A percentile compares a stretch with the other conserved stretches of the same genome.
Conservation (phyloP, 2,888 invertebrate genomes). For the Xylota segnis region DNA sequence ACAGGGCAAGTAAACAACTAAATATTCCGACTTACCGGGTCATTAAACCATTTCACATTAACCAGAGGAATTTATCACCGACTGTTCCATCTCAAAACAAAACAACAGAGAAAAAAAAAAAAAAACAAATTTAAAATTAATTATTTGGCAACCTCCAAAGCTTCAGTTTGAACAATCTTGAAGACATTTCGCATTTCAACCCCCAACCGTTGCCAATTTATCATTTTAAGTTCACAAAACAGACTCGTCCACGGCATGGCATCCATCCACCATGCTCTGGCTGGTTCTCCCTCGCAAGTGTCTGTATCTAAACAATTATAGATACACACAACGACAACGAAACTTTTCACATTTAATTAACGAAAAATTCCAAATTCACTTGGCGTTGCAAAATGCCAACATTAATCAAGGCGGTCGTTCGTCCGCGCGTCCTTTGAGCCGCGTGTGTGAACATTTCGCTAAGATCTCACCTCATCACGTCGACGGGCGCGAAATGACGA, state of each 20-base stretch:
- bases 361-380: slow-evolving; percentile 67
- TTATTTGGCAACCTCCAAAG: slow-evolving; percentile 55
- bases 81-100: neutral
- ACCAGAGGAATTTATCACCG: slow-evolving; percentile 38
- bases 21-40: slow-evolving; percentile 16
- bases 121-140: slow-evolving; percentile 32
- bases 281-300: slow-evolving; percentile 1
- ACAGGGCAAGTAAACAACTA: too few relatives aligned
- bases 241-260: slow-evolving; percentile 18
- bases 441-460: slow-evolving; percentile 75
- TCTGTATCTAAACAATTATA: slow-evolving; percentile 37
- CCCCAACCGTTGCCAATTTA: slow-evolving; percentile 66
- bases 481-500: slow-evolving; percentile 68
- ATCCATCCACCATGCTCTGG: neutral
- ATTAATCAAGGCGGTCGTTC: slow-evolving; percentile 72
- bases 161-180: slow-evolving; percentile 69
- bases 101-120: slow-evolving; percentile 4
- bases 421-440: slow-evolving; percentile 44
- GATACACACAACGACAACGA: slow-evolving; percentile 25
- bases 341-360: slow-evolving; percentile 73
- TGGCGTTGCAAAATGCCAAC: slow-evolving; percentile 75
- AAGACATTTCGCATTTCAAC: slow-evolving; percentile 71
- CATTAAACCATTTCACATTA: slow-evolving; percentile 38
- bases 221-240: slow-evolving; percentile 56
- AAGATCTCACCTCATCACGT: slow-evolving; percentile 77